Percentiles rank a stretch among this genome's conserved stretches.
Evolutionary conservation across 1,140 invertebrate species (phyloP).

Genomic region (Diorhabda sublineata): DNA sequence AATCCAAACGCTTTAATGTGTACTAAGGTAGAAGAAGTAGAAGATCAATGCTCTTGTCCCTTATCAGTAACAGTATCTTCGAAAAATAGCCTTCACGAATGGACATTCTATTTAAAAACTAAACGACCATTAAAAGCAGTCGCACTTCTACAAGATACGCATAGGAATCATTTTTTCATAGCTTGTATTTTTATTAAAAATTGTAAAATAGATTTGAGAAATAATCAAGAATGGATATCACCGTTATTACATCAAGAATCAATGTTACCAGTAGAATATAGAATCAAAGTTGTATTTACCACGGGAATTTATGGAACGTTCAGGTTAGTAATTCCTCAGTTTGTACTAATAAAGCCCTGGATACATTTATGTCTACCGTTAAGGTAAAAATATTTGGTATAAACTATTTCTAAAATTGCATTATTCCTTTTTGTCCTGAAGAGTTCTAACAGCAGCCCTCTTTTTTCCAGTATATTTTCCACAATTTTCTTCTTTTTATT

Average conservation of each 20-base stretch:
- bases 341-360: too few relatives aligned
- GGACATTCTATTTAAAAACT: slow-evolving; percentile 62
- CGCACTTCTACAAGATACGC: slow-evolving; percentile 66
- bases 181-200: slow-evolving; percentile 40
- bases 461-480: too few relatives aligned
- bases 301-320: slow-evolving; percentile 78
- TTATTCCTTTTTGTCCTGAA: too few relatives aligned
- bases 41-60: slow-evolving; percentile 58
- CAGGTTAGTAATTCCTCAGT: slow-evolving; percentile 1
- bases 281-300: slow-evolving; percentile 65
- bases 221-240: slow-evolving; percentile 59
- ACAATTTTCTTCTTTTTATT: too few relatives aligned
- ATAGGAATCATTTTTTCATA: slow-evolving; percentile 65
- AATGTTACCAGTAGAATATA: slow-evolving; percentile 49
- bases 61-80: slow-evolving; percentile 61
- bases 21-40: slow-evolving; percentile 57
- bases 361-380: too few relatives aligned
- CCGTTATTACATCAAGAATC: slow-evolving; percentile 22
- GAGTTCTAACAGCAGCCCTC: too few relatives aligned
- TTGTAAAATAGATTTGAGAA: slow-evolving; percentile 42
- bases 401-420: too few relatives aligned
- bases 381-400: too few relatives aligned
- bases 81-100: slow-evolving; percentile 62
- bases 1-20: slow-evolving; percentile 57
- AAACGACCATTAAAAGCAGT: slow-evolving; percentile 55